Conservation (phyloP, 2,888 invertebrate species). For the Anarsia innoxiella region DNA sequence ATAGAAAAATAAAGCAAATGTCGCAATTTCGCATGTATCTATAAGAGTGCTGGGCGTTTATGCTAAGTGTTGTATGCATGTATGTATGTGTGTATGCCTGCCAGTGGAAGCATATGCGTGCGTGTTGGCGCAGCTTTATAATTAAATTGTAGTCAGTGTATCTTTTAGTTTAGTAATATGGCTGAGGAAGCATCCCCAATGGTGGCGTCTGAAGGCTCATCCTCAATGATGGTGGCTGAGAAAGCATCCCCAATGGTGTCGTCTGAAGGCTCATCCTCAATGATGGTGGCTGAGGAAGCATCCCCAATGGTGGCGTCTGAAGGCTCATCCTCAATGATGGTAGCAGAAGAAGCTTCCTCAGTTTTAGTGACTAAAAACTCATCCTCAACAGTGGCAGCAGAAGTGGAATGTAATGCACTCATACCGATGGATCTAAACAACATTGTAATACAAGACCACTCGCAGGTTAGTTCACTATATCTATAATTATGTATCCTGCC, state of each 20-base stretch:
- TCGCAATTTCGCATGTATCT: no score
- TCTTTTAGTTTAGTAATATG: background rate
- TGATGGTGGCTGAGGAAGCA: background rate
- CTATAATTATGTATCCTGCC: no score
- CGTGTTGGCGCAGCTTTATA: no score
- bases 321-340: background rate
- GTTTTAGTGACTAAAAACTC: background rate
- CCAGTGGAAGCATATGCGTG: no score
- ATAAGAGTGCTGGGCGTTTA: no score
- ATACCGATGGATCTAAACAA: background rate
- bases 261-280: background rate
- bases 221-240: background rate
- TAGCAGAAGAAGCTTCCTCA: background rate
- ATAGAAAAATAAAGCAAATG: no score
- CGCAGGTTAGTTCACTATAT: background rate
- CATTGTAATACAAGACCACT: background rate
- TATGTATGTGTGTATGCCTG: no score
- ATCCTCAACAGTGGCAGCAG: background rate
- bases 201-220: background rate
- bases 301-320: background rate
- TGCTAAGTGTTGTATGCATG: no score
- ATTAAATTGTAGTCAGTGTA: no score
- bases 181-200: background rate
- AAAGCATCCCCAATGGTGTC: background rate
- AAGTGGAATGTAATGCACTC: background rate